A percentile compares a stretch with the other conserved stretches of the same genome.
phyloP scores from a whole-genome alignment of 1,140 invertebrate species.

The Drosophila burlai region DNA sequence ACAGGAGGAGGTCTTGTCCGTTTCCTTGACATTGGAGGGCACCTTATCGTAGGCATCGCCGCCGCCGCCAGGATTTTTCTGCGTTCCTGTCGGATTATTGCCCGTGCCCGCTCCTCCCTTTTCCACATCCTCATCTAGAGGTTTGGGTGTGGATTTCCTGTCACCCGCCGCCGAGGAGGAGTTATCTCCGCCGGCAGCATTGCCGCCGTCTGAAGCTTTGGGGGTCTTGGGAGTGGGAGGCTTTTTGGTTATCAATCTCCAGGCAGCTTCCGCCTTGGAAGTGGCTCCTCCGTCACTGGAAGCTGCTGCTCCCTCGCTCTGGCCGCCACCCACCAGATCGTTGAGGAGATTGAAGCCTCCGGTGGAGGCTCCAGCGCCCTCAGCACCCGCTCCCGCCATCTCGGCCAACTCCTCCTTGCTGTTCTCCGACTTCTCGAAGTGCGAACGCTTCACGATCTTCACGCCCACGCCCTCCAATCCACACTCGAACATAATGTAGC shows the following conservation, averaged over 20 bases:
- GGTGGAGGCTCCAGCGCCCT: constrained; percentile 37
- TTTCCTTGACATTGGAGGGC: constrained; percentile 76
- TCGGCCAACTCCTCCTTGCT: constrained; percentile 87
- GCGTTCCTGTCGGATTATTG: constrained; percentile 18
- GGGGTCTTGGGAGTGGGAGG: constrained; percentile 81
- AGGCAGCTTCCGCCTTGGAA: constrained; percentile 79
- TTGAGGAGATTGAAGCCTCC: constrained; percentile 67
- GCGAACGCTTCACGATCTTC: constrained; percentile 91
- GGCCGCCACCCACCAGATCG: constrained; percentile 54
- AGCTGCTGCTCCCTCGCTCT: constrained; percentile 9
- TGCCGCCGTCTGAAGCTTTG: constrained; percentile 68
- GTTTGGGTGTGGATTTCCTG: constrained; percentile 65
- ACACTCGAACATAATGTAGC: constrained; percentile 99
- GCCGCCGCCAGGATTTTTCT: constrained; percentile 18
- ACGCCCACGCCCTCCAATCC: constrained; percentile 95
- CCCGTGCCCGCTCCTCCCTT: constrained; percentile 51
- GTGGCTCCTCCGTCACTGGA: constrained; percentile 72
- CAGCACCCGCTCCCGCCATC: constrained; percentile 62
- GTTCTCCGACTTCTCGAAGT: constrained; percentile 90
- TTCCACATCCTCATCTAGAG: constrained; percentile 73
- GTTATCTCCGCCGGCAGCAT: constrained; percentile 47
- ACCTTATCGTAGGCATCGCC: constrained; percentile 72
- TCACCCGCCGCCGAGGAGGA: constrained; percentile 22
- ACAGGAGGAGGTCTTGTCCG: constrained; percentile 89
- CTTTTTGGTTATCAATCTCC: constrained; percentile 78